phyloP scores from a whole-genome alignment of 2,113 vertebrate genomes.

The Siniperca knerii region DNA sequence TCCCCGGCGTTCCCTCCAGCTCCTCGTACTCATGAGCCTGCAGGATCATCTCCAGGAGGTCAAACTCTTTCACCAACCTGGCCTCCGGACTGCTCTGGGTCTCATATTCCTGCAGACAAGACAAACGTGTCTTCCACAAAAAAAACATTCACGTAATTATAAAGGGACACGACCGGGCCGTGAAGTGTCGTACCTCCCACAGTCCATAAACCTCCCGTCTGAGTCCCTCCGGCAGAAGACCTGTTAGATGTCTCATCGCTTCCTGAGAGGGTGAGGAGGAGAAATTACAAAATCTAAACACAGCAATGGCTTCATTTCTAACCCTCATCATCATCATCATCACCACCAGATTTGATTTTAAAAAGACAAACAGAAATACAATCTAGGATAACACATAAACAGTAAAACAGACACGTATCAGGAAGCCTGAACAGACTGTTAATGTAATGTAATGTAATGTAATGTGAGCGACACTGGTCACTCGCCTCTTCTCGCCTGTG shows the following conservation, averaged over 20 bases:
- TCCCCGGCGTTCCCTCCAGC: slow-evolving; percentile 90
- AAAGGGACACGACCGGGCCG: background rate
- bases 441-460: no score
- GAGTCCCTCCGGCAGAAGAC: slow-evolving; percentile 87
- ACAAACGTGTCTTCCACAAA: background rate
- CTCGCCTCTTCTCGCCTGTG: slow-evolving; percentile 92
- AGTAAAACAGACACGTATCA: no score
- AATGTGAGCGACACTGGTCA: background rate
- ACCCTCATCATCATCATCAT: background rate
- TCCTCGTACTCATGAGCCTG: slow-evolving; percentile 97
- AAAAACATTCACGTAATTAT: background rate
- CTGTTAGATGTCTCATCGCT: slow-evolving; percentile 91
- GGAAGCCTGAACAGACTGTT: background rate
- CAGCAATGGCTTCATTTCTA: no score
- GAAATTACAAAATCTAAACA: background rate
- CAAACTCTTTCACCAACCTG: slow-evolving; percentile 94
- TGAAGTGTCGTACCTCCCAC: slow-evolving; percentile 86
- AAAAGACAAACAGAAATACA: background rate
- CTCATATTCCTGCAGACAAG: slow-evolving; percentile 90
- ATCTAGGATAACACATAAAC: background rate
- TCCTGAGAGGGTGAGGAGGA: slow-evolving; percentile 79
- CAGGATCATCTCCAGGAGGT: slow-evolving; percentile 97
- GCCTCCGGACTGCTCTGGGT: slow-evolving; percentile 90
- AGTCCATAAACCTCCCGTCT: slow-evolving; percentile 91
- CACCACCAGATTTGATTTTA: background rate